A percentile compares a stretch with the other conserved stretches of the same genome.
Conservation (phyloP, 2,888 invertebrate genomes). For the Lottia scabra region DNA sequence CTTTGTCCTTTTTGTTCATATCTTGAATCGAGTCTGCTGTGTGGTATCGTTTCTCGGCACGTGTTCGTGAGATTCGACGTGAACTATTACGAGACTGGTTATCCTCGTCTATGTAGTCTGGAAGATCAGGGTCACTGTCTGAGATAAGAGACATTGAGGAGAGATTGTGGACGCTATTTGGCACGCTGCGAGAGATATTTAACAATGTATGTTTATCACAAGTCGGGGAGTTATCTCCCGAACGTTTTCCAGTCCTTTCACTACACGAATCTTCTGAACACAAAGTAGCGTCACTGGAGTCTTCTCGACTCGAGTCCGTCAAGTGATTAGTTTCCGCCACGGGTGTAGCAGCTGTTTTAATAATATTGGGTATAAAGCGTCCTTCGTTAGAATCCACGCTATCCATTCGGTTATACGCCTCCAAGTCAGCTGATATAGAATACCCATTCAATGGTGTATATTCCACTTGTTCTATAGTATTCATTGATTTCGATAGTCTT, state of each 20-base stretch:
- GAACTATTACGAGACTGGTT: constrained; percentile 26
- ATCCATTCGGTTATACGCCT: constrained; percentile 21
- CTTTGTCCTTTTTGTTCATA: constrained; percentile 65
- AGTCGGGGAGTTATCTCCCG: neutral
- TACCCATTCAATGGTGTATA: constrained; percentile 12
- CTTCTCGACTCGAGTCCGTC: neutral
- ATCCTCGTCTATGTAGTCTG: constrained; percentile 50
- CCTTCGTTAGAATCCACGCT: constrained; percentile 37
- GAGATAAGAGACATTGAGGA: neutral
- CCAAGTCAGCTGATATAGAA: neutral
- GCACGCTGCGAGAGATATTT: neutral
- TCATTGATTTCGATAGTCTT: constrained; percentile 40
- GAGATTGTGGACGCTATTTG: neutral
- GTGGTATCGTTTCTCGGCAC: constrained; percentile 73
- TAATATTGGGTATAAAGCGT: constrained; percentile 33
- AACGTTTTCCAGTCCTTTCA: neutral
- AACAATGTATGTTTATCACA: neutral
- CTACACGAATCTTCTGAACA: neutral
- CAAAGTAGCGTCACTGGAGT: neutral
- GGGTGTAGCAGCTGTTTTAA: neutral
- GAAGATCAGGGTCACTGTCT: constrained; percentile 36
- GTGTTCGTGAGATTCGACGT: constrained; percentile 20
- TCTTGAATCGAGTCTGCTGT: constrained; percentile 79
- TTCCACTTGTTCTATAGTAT: constrained; percentile 27
- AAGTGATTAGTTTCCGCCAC: neutral